Evolutionary conservation across 2,888 invertebrate species (phyloP), one percentile per base, ranked within the genome.

Genomic region (Sussaba pulchella): DNA sequence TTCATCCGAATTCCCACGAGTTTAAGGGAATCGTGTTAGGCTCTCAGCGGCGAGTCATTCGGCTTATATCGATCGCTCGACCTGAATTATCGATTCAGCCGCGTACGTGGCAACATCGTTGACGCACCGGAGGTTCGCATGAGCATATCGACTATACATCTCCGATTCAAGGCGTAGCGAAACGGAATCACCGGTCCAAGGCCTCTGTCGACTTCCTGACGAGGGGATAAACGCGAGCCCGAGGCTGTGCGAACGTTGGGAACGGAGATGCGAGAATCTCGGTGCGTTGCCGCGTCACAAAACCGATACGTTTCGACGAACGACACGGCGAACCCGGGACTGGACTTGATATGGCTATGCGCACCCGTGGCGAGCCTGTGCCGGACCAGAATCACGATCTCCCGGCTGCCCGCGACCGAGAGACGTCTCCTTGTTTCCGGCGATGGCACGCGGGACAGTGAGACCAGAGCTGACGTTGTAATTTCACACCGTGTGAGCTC

Each of bases 401-500:
- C 61, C 61, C 45, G 52, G 61, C 39, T 41, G 31, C 52, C 26
- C 36, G 72, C 39, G 59, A 77, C 47, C 61, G 63, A 59, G 77
- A 70, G 70, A 70, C 70, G 77, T 77, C 64, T 50, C 73, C 77
- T 64, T 81, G 81, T 77, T 77, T 77, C 81, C 77, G 69, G 77
- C 70, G 73, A 77, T 64, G 77, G 70, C 57, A 66, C 73, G 67
- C 31, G 24, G 52, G 50, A 57, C 24, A 41, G 17, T 47, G 45
- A 47, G 61, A 67, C 39, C 67, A 52, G 75, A 85, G 84, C 87
- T 88, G 87, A 87, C 87, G 85, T 87, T 85, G 88, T 89, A 89
- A 89, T 89, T 89, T 89, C 89, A 88, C 88, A 88, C 87, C 86
- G 85, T 72, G 83, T 88, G 88, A 87, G 83, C 84, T 81, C 85